These are phyloP conservation scores for Bradysia coprophila DNA, from an alignment of 1,140 invertebrate genomes.

Conservation along the genomic window DNA sequence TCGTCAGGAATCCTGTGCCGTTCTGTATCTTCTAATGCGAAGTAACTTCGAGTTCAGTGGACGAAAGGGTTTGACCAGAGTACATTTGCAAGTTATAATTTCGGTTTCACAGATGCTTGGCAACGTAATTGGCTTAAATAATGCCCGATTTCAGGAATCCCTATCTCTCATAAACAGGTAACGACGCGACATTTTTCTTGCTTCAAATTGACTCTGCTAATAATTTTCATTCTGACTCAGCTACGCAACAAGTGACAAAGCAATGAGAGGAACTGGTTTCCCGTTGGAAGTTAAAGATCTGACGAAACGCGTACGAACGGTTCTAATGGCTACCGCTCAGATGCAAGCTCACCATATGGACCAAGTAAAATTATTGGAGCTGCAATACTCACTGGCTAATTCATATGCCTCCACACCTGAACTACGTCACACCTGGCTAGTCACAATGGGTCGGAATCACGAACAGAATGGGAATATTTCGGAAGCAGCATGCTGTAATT, in stretches of 20 bases:
- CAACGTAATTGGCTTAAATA: slow-evolving; percentile 69
- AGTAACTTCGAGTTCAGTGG: slow-evolving; percentile 81
- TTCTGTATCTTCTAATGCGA: slow-evolving; percentile 79
- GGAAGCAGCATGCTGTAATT: slow-evolving; percentile 68
- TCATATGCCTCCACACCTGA: slow-evolving; percentile 89
- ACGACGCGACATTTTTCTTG: too few relatives aligned
- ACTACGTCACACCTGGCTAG: slow-evolving; percentile 80
- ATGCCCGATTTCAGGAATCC: slow-evolving; percentile 78
- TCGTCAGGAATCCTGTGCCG: slow-evolving; percentile 74
- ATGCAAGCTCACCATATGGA: slow-evolving; percentile 81
- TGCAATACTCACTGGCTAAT: slow-evolving; percentile 85
- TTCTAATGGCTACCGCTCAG: slow-evolving; percentile 82
- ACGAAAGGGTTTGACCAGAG: slow-evolving; percentile 64
- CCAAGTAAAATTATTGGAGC: slow-evolving; percentile 76
- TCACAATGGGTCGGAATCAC: slow-evolving; percentile 80
- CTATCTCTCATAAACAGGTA: slow-evolving; percentile 82
- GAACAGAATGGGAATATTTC: slow-evolving; percentile 36
- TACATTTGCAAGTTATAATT: slow-evolving; percentile 77
- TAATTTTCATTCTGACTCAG: too few relatives aligned
- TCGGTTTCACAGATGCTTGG: slow-evolving; percentile 82
- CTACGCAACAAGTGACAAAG: slow-evolving; percentile 81
- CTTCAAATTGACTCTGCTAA: too few relatives aligned
- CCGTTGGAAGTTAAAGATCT: slow-evolving; percentile 80
- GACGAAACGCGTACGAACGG: slow-evolving; percentile 77
- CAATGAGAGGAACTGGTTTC: slow-evolving; percentile 79